Evolutionary conservation across 2,113 vertebrate genomes (phyloP).

Genomic region (Malurus alboscapulatus): DNA sequence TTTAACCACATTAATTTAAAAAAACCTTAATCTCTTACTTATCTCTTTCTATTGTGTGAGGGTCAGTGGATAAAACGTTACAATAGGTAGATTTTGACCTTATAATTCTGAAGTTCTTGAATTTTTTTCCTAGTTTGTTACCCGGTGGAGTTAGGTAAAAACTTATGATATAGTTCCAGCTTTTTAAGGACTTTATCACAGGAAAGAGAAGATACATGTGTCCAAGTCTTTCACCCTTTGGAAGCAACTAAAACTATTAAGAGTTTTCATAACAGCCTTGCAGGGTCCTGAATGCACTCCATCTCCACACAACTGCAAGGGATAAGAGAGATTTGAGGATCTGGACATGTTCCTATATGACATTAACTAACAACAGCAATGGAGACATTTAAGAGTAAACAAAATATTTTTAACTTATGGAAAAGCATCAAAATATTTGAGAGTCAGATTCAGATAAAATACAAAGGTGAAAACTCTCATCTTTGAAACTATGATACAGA

Average conservation of each 20-base stretch:
- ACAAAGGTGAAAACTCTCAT: background rate
- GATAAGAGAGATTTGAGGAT: background rate
- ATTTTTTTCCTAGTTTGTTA: constrained; percentile 62
- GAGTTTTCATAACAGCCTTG: background rate
- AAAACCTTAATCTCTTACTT: constrained; percentile 67
- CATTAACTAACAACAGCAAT: background rate
- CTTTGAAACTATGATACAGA: background rate
- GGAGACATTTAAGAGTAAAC: background rate
- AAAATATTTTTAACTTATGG: background rate
- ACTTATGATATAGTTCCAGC: background rate
- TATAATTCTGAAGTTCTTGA: constrained; percentile 46
- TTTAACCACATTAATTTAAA: constrained; percentile 67
- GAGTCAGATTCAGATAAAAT: background rate
- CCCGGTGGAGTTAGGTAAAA: constrained; percentile 52
- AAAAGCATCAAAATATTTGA: background rate
- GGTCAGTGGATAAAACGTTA: constrained; percentile 64
- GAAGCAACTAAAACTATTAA: background rate
- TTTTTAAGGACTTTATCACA: background rate
- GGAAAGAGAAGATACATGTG: background rate
- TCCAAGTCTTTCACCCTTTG: background rate
- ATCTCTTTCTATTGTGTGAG: constrained; percentile 58
- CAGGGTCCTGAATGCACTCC: background rate
- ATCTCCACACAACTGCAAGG: background rate
- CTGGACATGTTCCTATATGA: background rate
- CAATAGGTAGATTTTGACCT: constrained; percentile 65